These are phyloP conservation scores for Hymenochirus boettgeri DNA, from an alignment of 2,113 vertebrate species.

Conservation along the genomic window DNA sequence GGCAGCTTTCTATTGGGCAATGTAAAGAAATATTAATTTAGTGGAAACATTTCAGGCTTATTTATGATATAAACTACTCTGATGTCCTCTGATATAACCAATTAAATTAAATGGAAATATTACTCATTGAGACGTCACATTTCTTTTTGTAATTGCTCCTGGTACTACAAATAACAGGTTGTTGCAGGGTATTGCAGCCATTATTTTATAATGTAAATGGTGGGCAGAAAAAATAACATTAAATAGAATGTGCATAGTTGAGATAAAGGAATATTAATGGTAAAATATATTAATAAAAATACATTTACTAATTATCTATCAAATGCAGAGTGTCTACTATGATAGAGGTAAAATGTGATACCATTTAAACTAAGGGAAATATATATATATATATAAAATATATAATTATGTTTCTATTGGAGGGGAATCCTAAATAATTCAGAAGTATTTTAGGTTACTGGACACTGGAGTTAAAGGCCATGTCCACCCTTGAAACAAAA, in stretches of 20 bases:
- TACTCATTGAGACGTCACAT: conserved; percentile 26
- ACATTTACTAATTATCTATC: no score
- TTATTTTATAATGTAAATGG: conserved; percentile 19
- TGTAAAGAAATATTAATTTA: conserved; percentile 38
- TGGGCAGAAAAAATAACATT: background rate
- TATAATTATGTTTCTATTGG: no score
- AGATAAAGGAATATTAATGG: background rate
- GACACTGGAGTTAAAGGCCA: no score
- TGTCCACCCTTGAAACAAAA: no score
- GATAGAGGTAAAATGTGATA: no score
- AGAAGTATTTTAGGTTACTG: no score
- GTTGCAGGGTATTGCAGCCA: background rate
- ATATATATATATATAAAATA: no score
- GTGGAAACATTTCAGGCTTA: conserved; percentile 27
- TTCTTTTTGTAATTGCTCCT: conserved; percentile 34
- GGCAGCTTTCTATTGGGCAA: conserved; percentile 3
- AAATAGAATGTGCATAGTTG: background rate
- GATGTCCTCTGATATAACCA: conserved; percentile 37
- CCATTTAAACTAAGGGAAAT: no score
- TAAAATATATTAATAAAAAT: background rate
- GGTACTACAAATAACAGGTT: conserved; percentile 15
- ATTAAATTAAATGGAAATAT: conserved; percentile 41
- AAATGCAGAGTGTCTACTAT: no score
- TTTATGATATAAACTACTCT: conserved; percentile 35
- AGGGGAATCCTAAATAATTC: no score